phyloP scores from a whole-genome alignment of 2,797 vertebrate species.

The Champsocephalus esox region DNA sequence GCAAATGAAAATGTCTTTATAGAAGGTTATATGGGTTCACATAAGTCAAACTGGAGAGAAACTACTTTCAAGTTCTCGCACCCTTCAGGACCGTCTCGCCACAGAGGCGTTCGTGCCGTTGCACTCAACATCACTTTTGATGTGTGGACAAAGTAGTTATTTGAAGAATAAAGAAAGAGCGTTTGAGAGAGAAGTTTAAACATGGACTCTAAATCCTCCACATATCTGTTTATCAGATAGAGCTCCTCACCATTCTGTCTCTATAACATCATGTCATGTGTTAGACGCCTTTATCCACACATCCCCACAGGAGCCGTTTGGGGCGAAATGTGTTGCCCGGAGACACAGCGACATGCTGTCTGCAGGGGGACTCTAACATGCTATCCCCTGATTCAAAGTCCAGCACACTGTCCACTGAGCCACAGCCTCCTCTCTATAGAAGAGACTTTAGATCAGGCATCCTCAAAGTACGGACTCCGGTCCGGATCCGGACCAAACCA shows the following conservation, averaged over 20 bases:
- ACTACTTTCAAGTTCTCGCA: conserved; percentile 22
- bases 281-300: no score
- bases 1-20: conserved; percentile 68
- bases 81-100: background rate
- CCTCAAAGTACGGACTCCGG: no score
- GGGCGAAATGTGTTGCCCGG: no score
- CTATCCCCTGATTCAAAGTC: no score
- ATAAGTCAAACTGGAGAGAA: conserved; percentile 27
- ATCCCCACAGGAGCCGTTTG: no score
- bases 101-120: no score
- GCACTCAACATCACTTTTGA: no score
- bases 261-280: background rate
- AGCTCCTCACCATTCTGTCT: background rate
- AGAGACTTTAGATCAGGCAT: background rate
- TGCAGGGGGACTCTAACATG: no score
- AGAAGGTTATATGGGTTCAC: conserved; percentile 51
- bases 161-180: background rate
- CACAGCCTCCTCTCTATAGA: background rate
- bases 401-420: no score
- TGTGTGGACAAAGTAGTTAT: background rate
- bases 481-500: no score
- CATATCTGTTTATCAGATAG: background rate
- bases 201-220: background rate
- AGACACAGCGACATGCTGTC: no score
- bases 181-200: background rate